phyloP scores from a whole-genome alignment of 2,797 vertebrate species.

The Myiotriccus ornatus region DNA sequence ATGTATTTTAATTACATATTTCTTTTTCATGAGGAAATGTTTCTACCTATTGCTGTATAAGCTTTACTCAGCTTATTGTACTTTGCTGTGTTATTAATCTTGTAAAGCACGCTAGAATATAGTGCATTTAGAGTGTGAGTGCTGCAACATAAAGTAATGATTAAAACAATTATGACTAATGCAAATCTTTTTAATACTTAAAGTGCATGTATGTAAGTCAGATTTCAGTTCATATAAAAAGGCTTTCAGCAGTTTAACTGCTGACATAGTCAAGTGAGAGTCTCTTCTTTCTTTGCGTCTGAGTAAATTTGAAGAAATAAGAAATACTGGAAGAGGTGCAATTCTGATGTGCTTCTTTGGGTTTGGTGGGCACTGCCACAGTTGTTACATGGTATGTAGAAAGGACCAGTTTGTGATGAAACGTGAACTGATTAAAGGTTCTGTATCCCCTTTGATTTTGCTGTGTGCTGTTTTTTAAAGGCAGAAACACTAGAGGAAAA shows the following conservation, averaged over 20 bases:
- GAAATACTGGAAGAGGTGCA: not conserved
- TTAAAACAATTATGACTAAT: not conserved
- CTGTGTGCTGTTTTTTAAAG: not conserved
- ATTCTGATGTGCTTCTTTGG: not conserved
- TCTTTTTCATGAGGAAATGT: not conserved
- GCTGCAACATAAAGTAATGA: not conserved
- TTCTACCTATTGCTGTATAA: not conserved
- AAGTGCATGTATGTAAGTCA: fast-evolving
- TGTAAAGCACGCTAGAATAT: not conserved
- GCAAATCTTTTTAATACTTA: not conserved
- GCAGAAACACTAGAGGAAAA: not conserved
- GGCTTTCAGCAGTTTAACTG: not conserved
- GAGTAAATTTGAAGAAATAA: not conserved
- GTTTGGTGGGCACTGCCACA: not conserved
- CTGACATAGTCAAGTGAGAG: not conserved
- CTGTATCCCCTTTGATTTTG: not conserved
- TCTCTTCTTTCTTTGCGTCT: not conserved
- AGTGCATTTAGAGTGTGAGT: not conserved
- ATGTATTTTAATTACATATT: not conserved
- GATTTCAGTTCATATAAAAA: not conserved
- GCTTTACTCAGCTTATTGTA: not conserved
- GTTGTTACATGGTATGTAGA: not conserved
- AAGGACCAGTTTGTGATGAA: not conserved
- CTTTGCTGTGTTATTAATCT: not conserved
- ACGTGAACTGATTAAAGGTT: not conserved